Evolutionary conservation across 2,113 vertebrate genomes (phyloP).

Genomic region (Halcyon senegalensis): DNA sequence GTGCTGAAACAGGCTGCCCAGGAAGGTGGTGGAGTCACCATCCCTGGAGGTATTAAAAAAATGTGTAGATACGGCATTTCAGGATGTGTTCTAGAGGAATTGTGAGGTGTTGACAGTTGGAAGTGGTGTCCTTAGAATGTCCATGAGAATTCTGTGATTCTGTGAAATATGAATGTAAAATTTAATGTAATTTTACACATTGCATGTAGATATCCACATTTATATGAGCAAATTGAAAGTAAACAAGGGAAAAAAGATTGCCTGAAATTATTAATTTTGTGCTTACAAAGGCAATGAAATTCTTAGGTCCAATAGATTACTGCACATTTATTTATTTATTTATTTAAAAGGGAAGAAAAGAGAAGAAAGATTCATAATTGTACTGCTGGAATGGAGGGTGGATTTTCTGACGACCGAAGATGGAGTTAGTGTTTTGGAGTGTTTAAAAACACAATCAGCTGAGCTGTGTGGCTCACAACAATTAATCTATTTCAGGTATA

Average conservation of each 20-base stretch:
- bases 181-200: neutral
- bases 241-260: neutral
- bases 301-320: neutral
- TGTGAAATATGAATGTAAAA: neutral
- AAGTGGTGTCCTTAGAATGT: too few relatives aligned
- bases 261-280: neutral
- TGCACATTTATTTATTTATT: neutral
- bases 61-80: too few relatives aligned
- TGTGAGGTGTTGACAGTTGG: too few relatives aligned
- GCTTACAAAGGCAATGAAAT: neutral
- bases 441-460: neutral
- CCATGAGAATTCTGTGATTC: too few relatives aligned
- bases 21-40: too few relatives aligned
- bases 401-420: neutral
- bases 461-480: neutral
- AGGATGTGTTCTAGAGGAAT: too few relatives aligned
- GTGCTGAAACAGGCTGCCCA: too few relatives aligned
- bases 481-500: neutral
- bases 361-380: neutral
- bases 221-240: neutral
- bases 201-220: neutral
- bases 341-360: neutral
- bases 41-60: too few relatives aligned
- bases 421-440: neutral
- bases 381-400: neutral